Evolutionary conservation across 23 tunicate genomes (phyloP), one percentile per base, ranked within the genome.

Genomic region (Trididemnum miniatum): DNA sequence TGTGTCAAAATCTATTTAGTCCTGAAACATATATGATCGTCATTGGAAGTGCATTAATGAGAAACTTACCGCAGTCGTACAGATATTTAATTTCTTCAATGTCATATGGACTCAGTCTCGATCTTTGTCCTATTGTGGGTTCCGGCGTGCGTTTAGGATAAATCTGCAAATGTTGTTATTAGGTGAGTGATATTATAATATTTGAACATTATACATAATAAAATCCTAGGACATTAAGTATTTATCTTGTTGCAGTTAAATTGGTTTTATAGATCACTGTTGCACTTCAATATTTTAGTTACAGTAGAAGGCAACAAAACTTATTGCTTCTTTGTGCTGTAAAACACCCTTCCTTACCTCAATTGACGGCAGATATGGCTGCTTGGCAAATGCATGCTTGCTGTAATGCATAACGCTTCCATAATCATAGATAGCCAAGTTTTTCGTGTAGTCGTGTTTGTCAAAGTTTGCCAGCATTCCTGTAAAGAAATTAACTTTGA

Each of bases 321-420:
- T n/a, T n/a, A n/a, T n/a, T n/a, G n/a, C n/a, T n/a, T n/a, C n/a
- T n/a, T n/a, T n/a, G n/a, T n/a, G n/a, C n/a, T n/a, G n/a, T n/a
- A n/a, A n/a, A n/a, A n/a, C n/a, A n/a, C n/a, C n/a, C n/a, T n/a
- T 44, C 32, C 75, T 65, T 77, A 93, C 98, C 89, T 84, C 79
- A 35, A 96, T 96, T 29, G 99, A 85, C 75, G 96, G 99, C n/a
- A 96, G 94, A 66, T 91, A 96, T 23, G 78, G 85, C 50, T 93
- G 72, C 54, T 91, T 96, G 23, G 93, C 80, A 81, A 93, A 96
- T 4, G 99, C 92, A 40, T 39, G 65, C 65, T 82, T 77, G 72
- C 97, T 89, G 86, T 96, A 96, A 52, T 96, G 99, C 97, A 96
- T 91, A 33, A 96, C 99, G 62, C 97, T 91, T 89, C 87, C 87